Base-by-base conservation (phyloP, 2,888 invertebrate species). In the Margaritifera margaritifera region DNA sequence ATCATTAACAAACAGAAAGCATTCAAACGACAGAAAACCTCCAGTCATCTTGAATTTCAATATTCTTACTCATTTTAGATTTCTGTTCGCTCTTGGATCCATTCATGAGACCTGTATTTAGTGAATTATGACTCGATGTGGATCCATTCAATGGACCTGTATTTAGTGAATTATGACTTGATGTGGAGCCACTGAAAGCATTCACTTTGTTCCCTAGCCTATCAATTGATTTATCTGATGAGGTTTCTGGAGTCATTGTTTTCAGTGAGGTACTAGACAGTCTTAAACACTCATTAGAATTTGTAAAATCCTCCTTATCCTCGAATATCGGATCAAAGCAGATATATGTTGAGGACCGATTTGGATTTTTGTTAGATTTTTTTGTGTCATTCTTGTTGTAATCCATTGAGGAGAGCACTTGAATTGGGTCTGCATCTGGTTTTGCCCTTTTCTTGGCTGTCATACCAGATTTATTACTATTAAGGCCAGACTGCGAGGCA, bases 301-400 rank as follows among this genome's bases (percentile, higher is more conserved):
- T 76, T 11, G 72, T 67, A 66, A 85, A 75, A 55, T 84, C 84
- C 61, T 86, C 86, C 19, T 75, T 74, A 53, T 83, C 84, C 65
- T 86, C 86, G 64, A 85, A 85, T 59, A 86, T 86, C 2, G 85
- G 81, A 70, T 86, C 84, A 73, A 84, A 84, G 64, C 84, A 79
- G 27, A 86, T 84, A 69, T 86, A 86, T 19, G 86, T 86, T n/a
- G 86, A 85, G 8, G 84, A 82, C 61, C 82, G 72, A 42, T 80
- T 80, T 60, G 74, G 77, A 60, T 77, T 81, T 58, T 79, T 79
- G 57, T 73, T 63, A 22, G 77, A 64, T 60, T 69, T 79, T 64
- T 73, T 74, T 51, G 71, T 66, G 31, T 74, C 76, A 58, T 54
- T 71, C 19, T 62, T 72, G 57, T 69, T 74, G 66, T 65, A 75